Percentiles rank a stretch among this genome's conserved stretches.
Conservation (phyloP, 2,888 invertebrate genomes). For the Drosophila atripex region DNA sequence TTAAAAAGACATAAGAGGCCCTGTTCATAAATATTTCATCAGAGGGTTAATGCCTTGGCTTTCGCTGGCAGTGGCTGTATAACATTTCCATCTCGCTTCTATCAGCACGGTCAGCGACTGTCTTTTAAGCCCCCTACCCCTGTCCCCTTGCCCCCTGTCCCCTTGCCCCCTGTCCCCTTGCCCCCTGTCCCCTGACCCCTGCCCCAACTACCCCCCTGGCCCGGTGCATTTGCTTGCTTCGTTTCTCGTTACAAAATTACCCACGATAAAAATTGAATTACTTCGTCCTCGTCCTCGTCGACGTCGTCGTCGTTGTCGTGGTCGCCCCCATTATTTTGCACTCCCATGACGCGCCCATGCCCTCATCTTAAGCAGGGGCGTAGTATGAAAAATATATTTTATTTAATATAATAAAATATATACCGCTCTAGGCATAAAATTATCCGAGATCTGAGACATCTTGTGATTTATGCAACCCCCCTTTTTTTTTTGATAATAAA, state of each 20-base stretch:
- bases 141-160: no score
- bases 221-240: slow-evolving; percentile 64
- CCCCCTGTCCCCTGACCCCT: slow-evolving; percentile 10
- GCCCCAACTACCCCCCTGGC: slow-evolving; percentile 35
- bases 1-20: background rate
- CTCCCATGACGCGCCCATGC: slow-evolving; percentile 57
- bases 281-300: slow-evolving; percentile 69
- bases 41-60: slow-evolving; percentile 35
- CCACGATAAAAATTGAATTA: slow-evolving; percentile 83
- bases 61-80: slow-evolving; percentile 39
- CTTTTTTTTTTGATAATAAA: background rate
- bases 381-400: background rate
- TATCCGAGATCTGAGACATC: background rate
- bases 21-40: slow-evolving; percentile 1
- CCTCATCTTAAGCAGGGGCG: background rate
- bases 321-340: slow-evolving; percentile 15
- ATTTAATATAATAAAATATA: background rate
- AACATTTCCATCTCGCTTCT: slow-evolving; percentile 38
- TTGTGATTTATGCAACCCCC: background rate
- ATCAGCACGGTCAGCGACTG: slow-evolving; percentile 34
- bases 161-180: no score
- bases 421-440: background rate
- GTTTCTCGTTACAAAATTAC: slow-evolving; percentile 82
- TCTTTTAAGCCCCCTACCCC: slow-evolving; percentile 3
- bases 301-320: slow-evolving; percentile 56